Conservation (phyloP, 2,797 vertebrate species). For the Falco berigora region DNA sequence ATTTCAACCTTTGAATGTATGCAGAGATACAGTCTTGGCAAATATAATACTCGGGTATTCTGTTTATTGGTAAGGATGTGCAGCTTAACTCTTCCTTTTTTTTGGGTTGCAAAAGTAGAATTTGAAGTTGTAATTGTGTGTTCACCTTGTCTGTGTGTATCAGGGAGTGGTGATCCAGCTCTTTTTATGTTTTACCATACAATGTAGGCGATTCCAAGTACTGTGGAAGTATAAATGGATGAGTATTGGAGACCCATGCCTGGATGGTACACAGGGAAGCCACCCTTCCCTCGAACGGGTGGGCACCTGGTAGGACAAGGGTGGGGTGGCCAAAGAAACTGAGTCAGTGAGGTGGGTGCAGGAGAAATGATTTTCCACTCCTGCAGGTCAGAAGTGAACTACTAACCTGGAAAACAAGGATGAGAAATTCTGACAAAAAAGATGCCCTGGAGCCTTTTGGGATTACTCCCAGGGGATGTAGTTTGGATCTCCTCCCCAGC, state of each 20-base stretch:
- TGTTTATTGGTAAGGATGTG: not conserved
- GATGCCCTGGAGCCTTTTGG: not conserved
- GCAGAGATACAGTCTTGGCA: not conserved
- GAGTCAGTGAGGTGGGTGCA: not conserved
- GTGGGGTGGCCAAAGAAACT: not conserved
- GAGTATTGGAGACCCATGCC: accelerated
- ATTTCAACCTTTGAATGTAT: not conserved
- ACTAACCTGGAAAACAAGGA: not conserved
- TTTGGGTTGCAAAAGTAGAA: not conserved
- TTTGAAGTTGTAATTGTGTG: not conserved
- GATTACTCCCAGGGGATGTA: not conserved
- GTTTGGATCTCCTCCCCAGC: not conserved
- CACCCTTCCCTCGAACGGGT: not conserved
- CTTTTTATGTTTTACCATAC: not conserved
- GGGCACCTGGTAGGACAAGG: not conserved
- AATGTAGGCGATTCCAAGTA: not conserved
- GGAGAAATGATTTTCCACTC: not conserved
- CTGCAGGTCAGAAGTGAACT: not conserved
- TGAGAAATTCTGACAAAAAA: not conserved
- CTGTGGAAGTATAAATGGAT: not conserved
- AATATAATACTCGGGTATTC: not conserved
- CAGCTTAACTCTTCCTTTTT: not conserved
- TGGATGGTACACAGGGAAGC: not conserved
- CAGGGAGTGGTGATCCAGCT: not conserved
- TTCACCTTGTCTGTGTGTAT: not conserved